Evolutionary conservation across 2,888 invertebrate species (phyloP), one percentile per base, ranked within the genome.

Genomic region (Heliconius erato): DNA sequence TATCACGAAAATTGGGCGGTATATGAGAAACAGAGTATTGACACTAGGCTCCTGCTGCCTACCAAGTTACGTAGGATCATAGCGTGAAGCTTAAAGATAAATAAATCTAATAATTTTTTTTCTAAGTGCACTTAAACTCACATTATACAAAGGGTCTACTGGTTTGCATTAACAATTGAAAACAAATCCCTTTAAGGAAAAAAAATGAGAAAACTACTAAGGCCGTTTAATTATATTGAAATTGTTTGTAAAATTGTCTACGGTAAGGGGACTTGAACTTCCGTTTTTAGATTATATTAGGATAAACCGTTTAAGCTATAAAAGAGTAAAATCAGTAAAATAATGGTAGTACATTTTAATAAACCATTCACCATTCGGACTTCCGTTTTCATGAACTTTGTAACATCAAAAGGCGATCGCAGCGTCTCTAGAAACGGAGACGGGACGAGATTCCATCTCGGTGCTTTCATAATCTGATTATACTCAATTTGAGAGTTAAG

Each of bases 351-450:
- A 72, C 26, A 16, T 16, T 19, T 16, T 49, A 72, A 72, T 72
- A 49, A 44, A 49, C 7, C 71, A 71, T 71, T 63, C 40, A 14
- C 44, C 44, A 44, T 26, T 63, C n/a, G n/a, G 16, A 40, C 35
- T 76, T 12, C 40, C 63, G 40, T 76, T 63, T 76, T 76, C 63
- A 40, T 76, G 63, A 76, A 40, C 35, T 35, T 76, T 63, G 35
- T 23, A 63, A 76, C 63, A 76, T 63, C 63, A 40, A 76, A 76
- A n/a, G 76, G 26, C 7, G 16, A 49, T 44, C 59, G 23, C 59
- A 59, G 74, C 59, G n/a, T 76, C 40, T 35, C n/a, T n/a, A 9
- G 23, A 40, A 63, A 76, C 63, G 26, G 16, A 72, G 26, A 76
- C 35, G 35, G 5, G 59, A n/a, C 14, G 35, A 76, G 40, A 76